Evolutionary conservation across 2,797 vertebrate genomes (phyloP), one percentile per base, ranked within the genome.

Genomic region (Cossypha niveicapilla): DNA sequence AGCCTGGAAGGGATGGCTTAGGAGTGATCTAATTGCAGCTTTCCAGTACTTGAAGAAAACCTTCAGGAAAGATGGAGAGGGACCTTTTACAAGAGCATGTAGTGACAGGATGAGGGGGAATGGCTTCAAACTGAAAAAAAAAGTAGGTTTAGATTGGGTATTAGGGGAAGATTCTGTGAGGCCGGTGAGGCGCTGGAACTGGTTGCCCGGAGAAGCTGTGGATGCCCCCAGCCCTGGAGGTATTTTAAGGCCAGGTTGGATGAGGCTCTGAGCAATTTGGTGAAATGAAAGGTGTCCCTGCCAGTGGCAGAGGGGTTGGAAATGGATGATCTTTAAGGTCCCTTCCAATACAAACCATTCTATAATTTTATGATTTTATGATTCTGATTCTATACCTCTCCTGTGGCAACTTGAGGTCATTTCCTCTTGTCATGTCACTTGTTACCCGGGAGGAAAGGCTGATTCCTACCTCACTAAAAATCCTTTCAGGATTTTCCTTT

Each of bases 321-420:
- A 72, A 12, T 11, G 4, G 9, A 12, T 37, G 41, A 39, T 34
- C 30, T 83, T 63, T 30, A 63, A 17, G 24, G 24, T 57, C 21
- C 7, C 30, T 83, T 65, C 28, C 30, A 41, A 65, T 39, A 25
- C 30, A 73, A 56, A 48, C 25, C 21, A n/a, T 63, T 73, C 19
- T 39, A 39, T 56, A 47, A 34, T n/a, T 74, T 48, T 35, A 22
- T 42, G 14, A 34, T n/a, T 74, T 48, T 35, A 22, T 42, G 14
- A 13, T 67, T 67, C 62, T 44, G 32, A 23, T 67, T 51, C 10
- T 58, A 37, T 37, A 37, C 10, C 18, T 44, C 12, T 50, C 27
- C 48, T 57, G 18, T 0, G 1, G 10, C 10, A 51, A 45, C 8
- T 7, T 16, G 23, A 66, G 27, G 18, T 32, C 0, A 44, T 58